phyloP scores from a whole-genome alignment of 1,140 invertebrate genomes.

The Drosophila quadrilineata region DNA sequence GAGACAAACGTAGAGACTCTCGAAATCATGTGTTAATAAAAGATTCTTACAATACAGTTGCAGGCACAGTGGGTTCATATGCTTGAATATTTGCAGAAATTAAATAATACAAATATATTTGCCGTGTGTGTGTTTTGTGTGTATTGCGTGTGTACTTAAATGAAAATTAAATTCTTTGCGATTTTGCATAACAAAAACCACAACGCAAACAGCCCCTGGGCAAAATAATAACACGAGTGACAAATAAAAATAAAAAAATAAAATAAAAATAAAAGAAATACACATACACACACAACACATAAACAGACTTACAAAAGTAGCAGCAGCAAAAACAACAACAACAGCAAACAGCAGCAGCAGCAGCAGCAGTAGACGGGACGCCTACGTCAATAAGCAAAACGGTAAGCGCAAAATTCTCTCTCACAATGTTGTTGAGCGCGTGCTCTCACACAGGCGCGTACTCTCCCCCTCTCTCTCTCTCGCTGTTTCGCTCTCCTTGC shows the following conservation, averaged over 20 bases:
- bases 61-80: conserved; percentile 14
- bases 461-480: conserved; percentile 3
- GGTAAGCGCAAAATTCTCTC: conserved; percentile 66
- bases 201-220: conserved; percentile 44
- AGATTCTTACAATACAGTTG: conserved; percentile 32
- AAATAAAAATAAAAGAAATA: too few relatives aligned
- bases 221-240: conserved; percentile 42
- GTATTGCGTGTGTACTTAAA: conserved; percentile 28
- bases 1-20: conserved; percentile 36
- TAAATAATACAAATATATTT: conserved; percentile 61
- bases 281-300: conserved; percentile 27
- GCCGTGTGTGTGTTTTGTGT: conserved; percentile 43
- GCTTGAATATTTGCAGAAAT: conserved; percentile 15
- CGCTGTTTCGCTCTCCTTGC: background rate
- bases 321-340: conserved; percentile 12
- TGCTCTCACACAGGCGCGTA: background rate
- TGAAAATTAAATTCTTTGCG: conserved; percentile 48
- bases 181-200: conserved; percentile 72
- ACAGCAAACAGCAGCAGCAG: conserved; percentile 9
- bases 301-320: conserved; percentile 35
- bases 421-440: background rate
- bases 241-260: conserved; percentile 27
- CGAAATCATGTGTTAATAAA: too few relatives aligned
- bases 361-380: conserved; percentile 41
- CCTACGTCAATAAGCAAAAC: conserved; percentile 68